Percentiles rank a stretch among this genome's conserved stretches.
Conservation (phyloP, 1,140 invertebrate genomes). For the Trichoplusia ni region DNA sequence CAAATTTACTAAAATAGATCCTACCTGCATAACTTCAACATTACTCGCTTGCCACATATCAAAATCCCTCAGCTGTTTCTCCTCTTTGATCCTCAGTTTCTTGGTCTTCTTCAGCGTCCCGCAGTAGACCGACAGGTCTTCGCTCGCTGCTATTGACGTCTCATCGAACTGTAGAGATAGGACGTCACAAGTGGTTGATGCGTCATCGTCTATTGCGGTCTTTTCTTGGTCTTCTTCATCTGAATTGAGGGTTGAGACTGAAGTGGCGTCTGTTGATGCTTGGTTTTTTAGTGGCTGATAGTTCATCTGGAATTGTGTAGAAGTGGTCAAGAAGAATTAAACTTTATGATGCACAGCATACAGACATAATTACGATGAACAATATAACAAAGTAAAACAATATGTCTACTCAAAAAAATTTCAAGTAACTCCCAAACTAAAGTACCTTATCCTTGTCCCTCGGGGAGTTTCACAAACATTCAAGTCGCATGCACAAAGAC, state of each 20-base stretch:
- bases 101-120: slow-evolving; percentile 60
- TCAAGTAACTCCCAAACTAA: too few relatives aligned
- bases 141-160: slow-evolving; percentile 56
- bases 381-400: too few relatives aligned
- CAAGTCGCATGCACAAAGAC: too few relatives aligned
- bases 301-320: slow-evolving; percentile 41
- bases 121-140: slow-evolving; percentile 62
- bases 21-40: slow-evolving; percentile 69
- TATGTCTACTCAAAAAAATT: too few relatives aligned
- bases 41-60: slow-evolving; percentile 73
- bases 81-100: slow-evolving; percentile 53
- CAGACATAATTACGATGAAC: too few relatives aligned
- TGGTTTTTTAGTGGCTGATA: slow-evolving; percentile 57
- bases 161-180: slow-evolving; percentile 60
- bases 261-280: slow-evolving; percentile 50
- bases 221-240: slow-evolving; percentile 34
- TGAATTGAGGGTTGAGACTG: slow-evolving; percentile 45
- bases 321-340: too few relatives aligned
- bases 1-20: not conserved
- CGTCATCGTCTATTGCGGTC: slow-evolving; percentile 41
- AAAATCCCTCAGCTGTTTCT: slow-evolving; percentile 59
- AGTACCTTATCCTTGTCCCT: too few relatives aligned
- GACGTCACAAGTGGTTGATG: slow-evolving; percentile 51
- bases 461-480: too few relatives aligned
- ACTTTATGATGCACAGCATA: too few relatives aligned